Evolutionary conservation across 2,113 vertebrate genomes (phyloP).

Genomic region (Gymnobelideus leadbeateri): DNA sequence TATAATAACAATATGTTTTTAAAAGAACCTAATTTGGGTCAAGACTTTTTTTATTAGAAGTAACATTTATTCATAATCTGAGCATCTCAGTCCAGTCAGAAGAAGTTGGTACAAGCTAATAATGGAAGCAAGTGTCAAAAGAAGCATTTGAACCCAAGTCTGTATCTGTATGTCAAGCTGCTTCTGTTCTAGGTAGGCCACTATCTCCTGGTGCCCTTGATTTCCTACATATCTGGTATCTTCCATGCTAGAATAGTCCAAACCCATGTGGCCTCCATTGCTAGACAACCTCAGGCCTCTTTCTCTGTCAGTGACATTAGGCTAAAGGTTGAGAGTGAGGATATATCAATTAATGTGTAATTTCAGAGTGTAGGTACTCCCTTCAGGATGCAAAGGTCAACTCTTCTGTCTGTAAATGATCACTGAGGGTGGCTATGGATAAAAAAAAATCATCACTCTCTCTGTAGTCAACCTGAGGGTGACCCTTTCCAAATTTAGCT

Average conservation of each 20-base stretch:
- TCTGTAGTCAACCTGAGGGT: not conserved
- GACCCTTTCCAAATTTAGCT: not conserved
- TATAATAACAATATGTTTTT: not conserved
- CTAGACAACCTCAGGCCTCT: not conserved
- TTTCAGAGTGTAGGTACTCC: not conserved
- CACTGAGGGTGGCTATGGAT: not conserved
- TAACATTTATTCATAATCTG: not conserved
- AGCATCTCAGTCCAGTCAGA: not conserved
- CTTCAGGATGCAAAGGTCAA: not conserved
- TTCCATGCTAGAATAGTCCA: not conserved
- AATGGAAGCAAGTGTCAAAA: not conserved
- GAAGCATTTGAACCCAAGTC: not conserved
- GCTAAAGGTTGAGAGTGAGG: not conserved
- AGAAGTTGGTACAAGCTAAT: not conserved
- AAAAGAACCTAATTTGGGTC: not conserved
- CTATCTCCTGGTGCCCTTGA: not conserved
- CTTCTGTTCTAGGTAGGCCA: not conserved
- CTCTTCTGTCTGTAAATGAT: not conserved
- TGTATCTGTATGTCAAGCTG: too few relatives aligned
- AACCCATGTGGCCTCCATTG: not conserved
- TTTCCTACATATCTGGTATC: not conserved
- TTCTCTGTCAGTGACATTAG: not conserved
- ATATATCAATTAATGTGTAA: not conserved
- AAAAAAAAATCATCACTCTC: not conserved
- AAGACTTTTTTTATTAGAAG: not conserved